phyloP scores from a whole-genome alignment of 2,888 invertebrate genomes.

The Lamellibrachia columna region DNA sequence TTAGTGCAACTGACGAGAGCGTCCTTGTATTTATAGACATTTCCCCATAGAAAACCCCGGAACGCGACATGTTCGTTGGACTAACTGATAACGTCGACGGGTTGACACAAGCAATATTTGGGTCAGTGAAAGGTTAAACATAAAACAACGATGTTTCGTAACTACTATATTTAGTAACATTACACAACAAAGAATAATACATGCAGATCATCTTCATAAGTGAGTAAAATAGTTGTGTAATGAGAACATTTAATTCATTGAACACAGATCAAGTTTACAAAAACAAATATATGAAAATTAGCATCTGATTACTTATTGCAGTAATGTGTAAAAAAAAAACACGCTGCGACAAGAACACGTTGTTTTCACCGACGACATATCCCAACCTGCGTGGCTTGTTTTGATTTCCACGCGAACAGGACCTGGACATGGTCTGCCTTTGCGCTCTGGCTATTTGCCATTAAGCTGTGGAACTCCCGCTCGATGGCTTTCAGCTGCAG shows the following conservation, averaged over 20 bases:
- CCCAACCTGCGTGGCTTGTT: slow-evolving; percentile 60
- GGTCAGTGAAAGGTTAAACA: too few relatives aligned
- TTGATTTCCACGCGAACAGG: slow-evolving; percentile 63
- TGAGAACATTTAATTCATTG: too few relatives aligned
- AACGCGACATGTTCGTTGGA: too few relatives aligned
- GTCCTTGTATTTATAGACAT: too few relatives aligned
- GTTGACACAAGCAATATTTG: too few relatives aligned
- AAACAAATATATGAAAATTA: background rate
- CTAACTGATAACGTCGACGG: too few relatives aligned
- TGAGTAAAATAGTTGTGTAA: too few relatives aligned
- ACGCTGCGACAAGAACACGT: background rate
- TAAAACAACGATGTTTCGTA: background rate
- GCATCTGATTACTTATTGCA: too few relatives aligned
- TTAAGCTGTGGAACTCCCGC: slow-evolving; percentile 60
- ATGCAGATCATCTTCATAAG: background rate
- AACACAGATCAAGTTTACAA: too few relatives aligned
- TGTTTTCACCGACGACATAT: background rate
- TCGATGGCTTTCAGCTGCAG: slow-evolving; percentile 64
- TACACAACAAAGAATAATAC: background rate
- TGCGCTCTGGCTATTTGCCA: slow-evolving; percentile 55
- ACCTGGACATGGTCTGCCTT: slow-evolving; percentile 62
- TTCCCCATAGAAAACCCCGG: too few relatives aligned
- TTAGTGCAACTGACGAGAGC: too few relatives aligned
- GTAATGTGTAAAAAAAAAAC: background rate
- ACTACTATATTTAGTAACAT: background rate